Conservation (phyloP, 2,797 vertebrate genomes). For the Lepus oiostolus region DNA sequence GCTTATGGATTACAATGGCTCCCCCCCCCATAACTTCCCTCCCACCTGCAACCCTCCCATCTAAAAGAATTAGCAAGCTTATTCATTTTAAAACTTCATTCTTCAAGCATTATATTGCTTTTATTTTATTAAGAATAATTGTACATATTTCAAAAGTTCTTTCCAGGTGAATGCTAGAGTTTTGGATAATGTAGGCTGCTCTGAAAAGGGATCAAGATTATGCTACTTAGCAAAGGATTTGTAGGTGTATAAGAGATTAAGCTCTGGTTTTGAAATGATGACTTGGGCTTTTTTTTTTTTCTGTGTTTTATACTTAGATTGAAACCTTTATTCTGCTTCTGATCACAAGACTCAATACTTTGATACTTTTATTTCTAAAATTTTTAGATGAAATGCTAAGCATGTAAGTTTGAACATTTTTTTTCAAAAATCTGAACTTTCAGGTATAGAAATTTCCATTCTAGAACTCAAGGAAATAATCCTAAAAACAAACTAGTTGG, state of each 20-base stretch:
- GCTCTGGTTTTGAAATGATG: not conserved
- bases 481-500: not conserved
- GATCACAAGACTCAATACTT: not conserved
- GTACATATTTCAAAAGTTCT: not conserved
- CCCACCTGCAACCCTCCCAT: too few relatives aligned
- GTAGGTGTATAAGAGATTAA: not conserved
- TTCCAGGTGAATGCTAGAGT: not conserved
- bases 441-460: not conserved
- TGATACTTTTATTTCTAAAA: not conserved
- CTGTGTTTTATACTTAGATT: not conserved
- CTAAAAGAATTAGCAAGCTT: not conserved
- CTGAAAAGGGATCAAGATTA: not conserved
- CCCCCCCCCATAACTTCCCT: too few relatives aligned
- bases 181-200: not conserved
- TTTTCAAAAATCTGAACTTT: not conserved
- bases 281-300: not conserved
- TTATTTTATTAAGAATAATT: constrained; percentile 10
- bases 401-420: not conserved
- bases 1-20: too few relatives aligned
- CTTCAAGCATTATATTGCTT: not conserved
- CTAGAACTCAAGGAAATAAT: not conserved
- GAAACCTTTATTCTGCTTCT: not conserved
- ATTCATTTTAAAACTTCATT: not conserved
- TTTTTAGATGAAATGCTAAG: not conserved
- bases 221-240: not conserved